These are phyloP conservation scores for Elephas maximus DNA, from an alignment of 2,113 vertebrate genomes.

Conservation along the genomic window DNA sequence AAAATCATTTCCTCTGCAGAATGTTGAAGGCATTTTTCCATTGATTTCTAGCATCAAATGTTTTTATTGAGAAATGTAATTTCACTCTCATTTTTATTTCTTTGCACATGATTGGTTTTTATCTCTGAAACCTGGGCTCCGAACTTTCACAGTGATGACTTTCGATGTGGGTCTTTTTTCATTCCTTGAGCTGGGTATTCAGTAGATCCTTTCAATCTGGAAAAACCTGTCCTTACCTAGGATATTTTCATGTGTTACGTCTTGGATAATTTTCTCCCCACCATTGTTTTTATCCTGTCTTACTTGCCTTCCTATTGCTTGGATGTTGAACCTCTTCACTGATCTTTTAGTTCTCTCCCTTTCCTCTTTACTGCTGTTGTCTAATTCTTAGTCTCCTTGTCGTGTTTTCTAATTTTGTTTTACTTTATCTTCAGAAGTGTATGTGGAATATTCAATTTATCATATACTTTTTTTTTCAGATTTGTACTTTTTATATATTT, in stretches of 20 bases:
- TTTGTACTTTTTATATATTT: background rate
- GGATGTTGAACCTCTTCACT: background rate
- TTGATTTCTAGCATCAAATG: background rate
- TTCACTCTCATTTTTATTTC: background rate
- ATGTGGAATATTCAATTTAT: background rate
- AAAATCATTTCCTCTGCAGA: constrained; percentile 37
- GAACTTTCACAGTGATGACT: background rate
- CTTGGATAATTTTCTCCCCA: background rate
- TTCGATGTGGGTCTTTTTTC: background rate
- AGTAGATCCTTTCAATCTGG: background rate
- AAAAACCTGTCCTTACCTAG: background rate
- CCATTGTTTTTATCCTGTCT: background rate
- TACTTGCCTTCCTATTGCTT: background rate
- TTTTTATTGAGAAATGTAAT: background rate
- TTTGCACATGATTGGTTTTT: background rate
- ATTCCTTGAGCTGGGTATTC: background rate
- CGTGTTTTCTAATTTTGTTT: constrained; percentile 1
- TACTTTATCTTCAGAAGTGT: constrained; percentile 25
- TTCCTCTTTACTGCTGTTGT: background rate
- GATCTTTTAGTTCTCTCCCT: background rate
- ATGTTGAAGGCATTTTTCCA: constrained; percentile 24
- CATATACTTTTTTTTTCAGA: background rate
- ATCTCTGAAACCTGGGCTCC: background rate
- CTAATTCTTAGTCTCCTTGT: background rate
- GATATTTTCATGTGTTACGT: background rate